A percentile compares a stretch with the other conserved stretches of the same genome.
Conservation (phyloP, 92 coral and sea anemone genomes). For the Parazoanthus darwini region DNA sequence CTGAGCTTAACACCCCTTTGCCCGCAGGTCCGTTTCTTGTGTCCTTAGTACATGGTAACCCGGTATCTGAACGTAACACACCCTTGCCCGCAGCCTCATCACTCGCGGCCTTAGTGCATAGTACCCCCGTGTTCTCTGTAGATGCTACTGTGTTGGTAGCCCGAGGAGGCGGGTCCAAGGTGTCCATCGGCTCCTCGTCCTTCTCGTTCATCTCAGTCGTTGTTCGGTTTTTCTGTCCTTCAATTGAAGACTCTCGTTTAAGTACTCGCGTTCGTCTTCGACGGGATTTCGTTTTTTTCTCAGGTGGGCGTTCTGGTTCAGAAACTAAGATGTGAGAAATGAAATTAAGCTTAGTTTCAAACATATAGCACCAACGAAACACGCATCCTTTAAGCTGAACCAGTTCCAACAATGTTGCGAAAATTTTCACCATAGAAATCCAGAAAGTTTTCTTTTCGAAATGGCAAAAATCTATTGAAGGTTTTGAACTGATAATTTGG, state of each 20-base stretch:
- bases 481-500: too few relatives aligned
- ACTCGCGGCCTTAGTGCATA: too few relatives aligned
- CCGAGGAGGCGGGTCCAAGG: not conserved
- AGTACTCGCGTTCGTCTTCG: constrained; percentile 1
- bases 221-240: not conserved
- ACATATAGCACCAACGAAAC: not conserved
- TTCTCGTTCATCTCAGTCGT: not conserved
- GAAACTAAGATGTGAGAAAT: not conserved
- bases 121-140: not conserved
- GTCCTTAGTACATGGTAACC: not conserved
- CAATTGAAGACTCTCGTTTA: not conserved
- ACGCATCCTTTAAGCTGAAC: not conserved
- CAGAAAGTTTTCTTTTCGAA: too few relatives aligned
- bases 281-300: not conserved
- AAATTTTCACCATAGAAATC: too few relatives aligned
- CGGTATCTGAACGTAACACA: not conserved
- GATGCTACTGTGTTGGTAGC: not conserved
- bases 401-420: not conserved
- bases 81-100: not conserved
- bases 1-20: not conserved
- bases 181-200: constrained; percentile 20
- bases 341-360: not conserved
- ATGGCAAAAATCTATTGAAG: too few relatives aligned
- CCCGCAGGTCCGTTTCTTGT: not conserved
- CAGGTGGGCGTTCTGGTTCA: not conserved